These are phyloP conservation scores for Esox niger DNA, from an alignment of 2,113 vertebrate species.

Conservation along the genomic window DNA sequence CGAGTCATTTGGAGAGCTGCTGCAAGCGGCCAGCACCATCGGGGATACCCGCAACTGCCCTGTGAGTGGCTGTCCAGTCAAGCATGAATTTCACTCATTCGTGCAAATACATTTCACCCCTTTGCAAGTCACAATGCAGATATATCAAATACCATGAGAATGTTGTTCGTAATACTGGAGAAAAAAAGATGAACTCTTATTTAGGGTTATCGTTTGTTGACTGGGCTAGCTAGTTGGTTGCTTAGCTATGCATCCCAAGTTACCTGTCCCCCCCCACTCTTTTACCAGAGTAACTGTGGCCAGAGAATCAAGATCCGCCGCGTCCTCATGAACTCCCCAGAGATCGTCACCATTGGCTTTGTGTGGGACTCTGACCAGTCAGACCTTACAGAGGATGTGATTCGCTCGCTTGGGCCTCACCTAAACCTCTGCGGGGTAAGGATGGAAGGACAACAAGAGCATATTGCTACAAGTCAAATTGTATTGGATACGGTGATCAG, in stretches of 20 bases:
- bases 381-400: constrained; percentile 88
- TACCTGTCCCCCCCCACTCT: not conserved
- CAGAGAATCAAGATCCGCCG: constrained; percentile 92
- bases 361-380: constrained; percentile 97
- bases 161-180: too few species aligned
- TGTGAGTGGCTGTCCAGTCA: constrained; percentile 69
- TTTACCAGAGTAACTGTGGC: constrained; percentile 87
- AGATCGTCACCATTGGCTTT: constrained; percentile 93
- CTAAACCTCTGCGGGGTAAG: constrained; percentile 88
- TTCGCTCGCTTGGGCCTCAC: constrained; percentile 82
- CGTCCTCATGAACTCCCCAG: constrained; percentile 95
- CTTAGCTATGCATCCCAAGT: not conserved
- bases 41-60: constrained; percentile 95
- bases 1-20: constrained; percentile 90
- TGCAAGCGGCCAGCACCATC: constrained; percentile 87
- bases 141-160: not conserved
- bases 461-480: too few species aligned
- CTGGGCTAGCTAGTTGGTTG: not conserved
- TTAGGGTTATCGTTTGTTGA: not conserved
- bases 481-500: too few species aligned
- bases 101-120: not conserved
- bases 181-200: too few species aligned
- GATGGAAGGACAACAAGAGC: not conserved
- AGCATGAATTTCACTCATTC: not conserved
- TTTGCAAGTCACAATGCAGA: too few species aligned